Evolutionary conservation across 2,113 vertebrate species (phyloP), one percentile per base, ranked within the genome.

Genomic region (Sylvilagus bachmani): DNA sequence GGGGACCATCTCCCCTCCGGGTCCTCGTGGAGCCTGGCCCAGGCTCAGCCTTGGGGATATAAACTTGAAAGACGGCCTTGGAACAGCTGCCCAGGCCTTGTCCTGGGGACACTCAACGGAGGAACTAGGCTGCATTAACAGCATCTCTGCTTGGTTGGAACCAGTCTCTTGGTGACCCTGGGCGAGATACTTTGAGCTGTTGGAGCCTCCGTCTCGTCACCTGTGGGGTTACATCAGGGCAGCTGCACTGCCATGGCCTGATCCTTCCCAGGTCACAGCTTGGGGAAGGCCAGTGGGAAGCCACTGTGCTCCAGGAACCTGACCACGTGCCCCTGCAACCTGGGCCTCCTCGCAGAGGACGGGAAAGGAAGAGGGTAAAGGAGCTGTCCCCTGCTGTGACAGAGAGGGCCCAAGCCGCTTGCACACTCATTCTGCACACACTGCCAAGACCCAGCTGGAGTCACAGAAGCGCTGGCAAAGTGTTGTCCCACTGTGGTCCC

Each of bases 191-290:
- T 51, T 69, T 25, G 31, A 79, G 58, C 53, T 70, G 49, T 44
- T 38, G 25, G 22, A 31, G 25, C 74, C 85, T 85, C 6, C 24
- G 17, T 31, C 31, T 85, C 69, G 51, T 86, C 73, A 4, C 6
- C 49, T 66, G 10, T 24, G 17, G 77, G 73, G n/a, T 51, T 14
- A 69, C 49, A 49, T 69, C 51, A 31, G 27, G 19, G 27, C 66
- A 71, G 21, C 29, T 21, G 27, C 25, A 27, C 19, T 14, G 17
- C n/a, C 6, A 0, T 0, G 3, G 17, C 36, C 61, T 49, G 1
- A 25, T 66, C 38, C n/a, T 13, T 61, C 74, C 74, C 17, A 7
- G 25, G 33, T 53, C 80, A 3, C 21, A 6, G 27, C 78, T 24
- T 69, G 12, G 44, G 10, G 22, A 7, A 6, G 25, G 25, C 10